Base-by-base conservation (phyloP, 2,888 invertebrate genomes). In the Zygothrica quintamaculata region DNA sequence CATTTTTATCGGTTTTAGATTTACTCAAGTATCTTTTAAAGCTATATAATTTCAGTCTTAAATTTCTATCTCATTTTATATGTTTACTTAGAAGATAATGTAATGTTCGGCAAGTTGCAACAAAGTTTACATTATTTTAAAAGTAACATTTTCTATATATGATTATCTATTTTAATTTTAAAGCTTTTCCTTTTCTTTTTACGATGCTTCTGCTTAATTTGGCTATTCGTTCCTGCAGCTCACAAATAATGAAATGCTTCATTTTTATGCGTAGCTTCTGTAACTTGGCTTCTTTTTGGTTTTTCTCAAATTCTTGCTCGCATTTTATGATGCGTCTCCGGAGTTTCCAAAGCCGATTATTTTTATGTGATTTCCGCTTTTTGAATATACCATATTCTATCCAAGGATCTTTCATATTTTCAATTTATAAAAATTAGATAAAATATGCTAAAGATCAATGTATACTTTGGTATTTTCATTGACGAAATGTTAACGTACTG, bases 341-440 rank as follows among this genome's bases (percentile, higher is more conserved):
- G 0, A 53, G 5, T 2, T 29, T 31, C 3, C 11, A 15, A 0
- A 59, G 2, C 18, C 53, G 61, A 0, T 1, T 0, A 15, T 22
- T 9, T 4, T 42, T 55, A 7, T 7, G n/a, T 0, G 22, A 3
- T 9, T 26, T 44, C 4, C 18, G 6, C 1, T 12, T 43, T 8
- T 9, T 6, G 0, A 48, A 8, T 1, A 60, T 26, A 42, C 66
- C 73, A 42, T 46, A 47, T 22, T 65, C 40, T 0, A 26, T 36
- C 70, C 84, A 61, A 4, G 58, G 51, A 67, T 67, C 43, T 15
- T 26, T 25, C 65, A 67, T 73, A 5, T 4, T 36, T 18, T 11
- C 1, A 4, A 8, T n/a, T 29, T 29, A 16, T 25, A 12, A 11
- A 11, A 31, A 11, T n/a, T n/a, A n/a, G n/a, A n/a, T n/a, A n/a